Conservation (phyloP, 2,888 invertebrate genomes). For the Congeria kusceri region DNA sequence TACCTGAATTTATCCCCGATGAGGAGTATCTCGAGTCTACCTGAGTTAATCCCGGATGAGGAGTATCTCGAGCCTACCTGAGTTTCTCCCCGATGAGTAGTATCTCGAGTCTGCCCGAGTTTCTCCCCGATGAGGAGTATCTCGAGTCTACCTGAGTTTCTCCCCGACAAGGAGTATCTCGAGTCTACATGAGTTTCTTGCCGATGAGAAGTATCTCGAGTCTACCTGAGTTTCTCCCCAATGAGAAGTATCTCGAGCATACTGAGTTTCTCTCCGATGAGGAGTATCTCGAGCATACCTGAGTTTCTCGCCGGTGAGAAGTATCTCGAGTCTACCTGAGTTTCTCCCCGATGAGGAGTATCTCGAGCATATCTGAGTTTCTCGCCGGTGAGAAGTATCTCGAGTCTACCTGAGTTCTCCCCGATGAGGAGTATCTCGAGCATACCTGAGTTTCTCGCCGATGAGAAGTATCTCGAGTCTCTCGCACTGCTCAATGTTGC, state of each 20-base stretch:
- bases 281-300: slow-evolving; percentile 43
- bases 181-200: slow-evolving; percentile 39
- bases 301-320: slow-evolving; percentile 40
- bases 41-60: no score
- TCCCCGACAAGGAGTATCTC: slow-evolving; percentile 44
- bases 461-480: slow-evolving; percentile 29
- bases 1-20: slow-evolving; percentile 50
- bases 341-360: slow-evolving; percentile 42
- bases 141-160: slow-evolving; percentile 42
- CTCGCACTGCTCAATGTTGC: slow-evolving; percentile 29
- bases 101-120: slow-evolving; percentile 28
- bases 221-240: slow-evolving; percentile 48
- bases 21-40: slow-evolving; percentile 27
- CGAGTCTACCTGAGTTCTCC: no score
- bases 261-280: slow-evolving; percentile 45
- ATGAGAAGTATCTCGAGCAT: slow-evolving; percentile 32
- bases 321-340: slow-evolving; percentile 43
- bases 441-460: slow-evolving; percentile 49
- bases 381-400: no score
- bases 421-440: no score
- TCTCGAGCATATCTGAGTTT: no score
- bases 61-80: no score
- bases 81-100: slow-evolving; percentile 41
- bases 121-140: no score
- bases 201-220: slow-evolving; percentile 37